A percentile compares a stretch with the other conserved stretches of the same genome.
Conservation (phyloP, 2,888 invertebrate genomes). For the Stegana nigrithorax region DNA sequence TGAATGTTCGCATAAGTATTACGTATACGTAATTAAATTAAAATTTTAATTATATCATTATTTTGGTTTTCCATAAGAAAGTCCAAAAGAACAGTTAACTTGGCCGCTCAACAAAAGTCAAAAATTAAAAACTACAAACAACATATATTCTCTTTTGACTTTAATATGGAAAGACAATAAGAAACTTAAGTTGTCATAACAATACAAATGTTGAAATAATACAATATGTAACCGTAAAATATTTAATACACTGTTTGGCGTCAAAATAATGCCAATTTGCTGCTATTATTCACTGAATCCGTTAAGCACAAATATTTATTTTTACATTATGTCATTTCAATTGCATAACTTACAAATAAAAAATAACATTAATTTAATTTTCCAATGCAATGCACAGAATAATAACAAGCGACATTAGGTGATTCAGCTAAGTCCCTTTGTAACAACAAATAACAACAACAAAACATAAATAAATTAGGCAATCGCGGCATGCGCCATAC, state of each 20-base stretch:
- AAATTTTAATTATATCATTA: too few relatives aligned
- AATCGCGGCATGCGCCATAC: conserved; percentile 35
- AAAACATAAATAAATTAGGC: conserved; percentile 43
- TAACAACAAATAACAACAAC: conserved; percentile 33
- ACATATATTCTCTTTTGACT: too few relatives aligned
- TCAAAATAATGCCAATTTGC: background rate
- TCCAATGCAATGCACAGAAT: conserved; percentile 58
- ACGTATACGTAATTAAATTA: too few relatives aligned
- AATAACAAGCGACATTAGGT: conserved; percentile 39
- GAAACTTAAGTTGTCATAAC: too few relatives aligned
- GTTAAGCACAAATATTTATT: conserved; percentile 1
- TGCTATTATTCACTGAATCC: conserved; percentile 7
- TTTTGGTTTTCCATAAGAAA: too few relatives aligned
- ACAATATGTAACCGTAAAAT: too few relatives aligned
- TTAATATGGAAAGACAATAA: too few relatives aligned
- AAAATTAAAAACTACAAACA: too few relatives aligned
- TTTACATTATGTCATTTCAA: conserved; percentile 16
- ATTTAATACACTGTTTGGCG: background rate
- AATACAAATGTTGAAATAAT: too few relatives aligned
- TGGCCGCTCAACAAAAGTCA: too few relatives aligned
- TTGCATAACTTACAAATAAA: conserved; percentile 43
- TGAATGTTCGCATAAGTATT: too few relatives aligned
- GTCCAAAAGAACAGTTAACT: too few relatives aligned
- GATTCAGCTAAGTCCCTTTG: conserved; percentile 50
- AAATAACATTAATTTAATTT: conserved; percentile 50